phyloP scores from a whole-genome alignment of 2,888 invertebrate species.

The Biston stratarius region DNA sequence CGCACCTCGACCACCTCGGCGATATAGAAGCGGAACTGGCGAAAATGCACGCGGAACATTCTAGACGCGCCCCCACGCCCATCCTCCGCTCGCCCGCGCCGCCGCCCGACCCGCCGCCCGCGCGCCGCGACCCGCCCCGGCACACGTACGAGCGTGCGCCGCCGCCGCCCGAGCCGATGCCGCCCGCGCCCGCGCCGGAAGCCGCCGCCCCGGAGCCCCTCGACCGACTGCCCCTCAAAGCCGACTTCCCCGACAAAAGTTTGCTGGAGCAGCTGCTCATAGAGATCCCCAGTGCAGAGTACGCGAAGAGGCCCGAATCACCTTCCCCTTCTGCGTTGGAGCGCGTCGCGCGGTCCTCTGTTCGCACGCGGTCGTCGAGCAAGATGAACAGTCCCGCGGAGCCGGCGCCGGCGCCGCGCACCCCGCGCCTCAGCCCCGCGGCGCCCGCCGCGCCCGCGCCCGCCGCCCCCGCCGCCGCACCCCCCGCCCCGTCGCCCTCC shows the following conservation, averaged over 20 bases:
- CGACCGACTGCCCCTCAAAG: conserved; percentile 75
- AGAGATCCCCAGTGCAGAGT: conserved; percentile 91
- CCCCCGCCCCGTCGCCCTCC: conserved; percentile 71
- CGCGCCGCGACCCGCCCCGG: conserved; percentile 90
- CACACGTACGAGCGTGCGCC: conserved; percentile 90
- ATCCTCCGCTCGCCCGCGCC: conserved; percentile 42
- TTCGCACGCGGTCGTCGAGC: conserved; percentile 89
- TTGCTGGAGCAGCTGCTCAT: conserved; percentile 93
- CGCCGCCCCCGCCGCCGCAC: conserved; percentile 46
- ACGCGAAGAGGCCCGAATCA: conserved; percentile 78
- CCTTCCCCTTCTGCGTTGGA: conserved; percentile 81
- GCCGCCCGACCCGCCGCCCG: conserved; percentile 87
- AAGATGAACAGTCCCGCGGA: conserved; percentile 89
- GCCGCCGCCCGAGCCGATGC: conserved; percentile 54
- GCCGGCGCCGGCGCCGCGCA: conserved; percentile 65
- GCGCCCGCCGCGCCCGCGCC: conserved; percentile 73
- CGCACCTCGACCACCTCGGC: conserved; percentile 85
- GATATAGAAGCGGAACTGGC: conserved; percentile 90
- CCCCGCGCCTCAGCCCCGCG: conserved; percentile 77
- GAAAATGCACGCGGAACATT: conserved; percentile 87
- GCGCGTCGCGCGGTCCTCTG: conserved; percentile 81
- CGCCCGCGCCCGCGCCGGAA: conserved; percentile 40
- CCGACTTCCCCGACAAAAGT: conserved; percentile 86
- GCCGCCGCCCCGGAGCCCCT: conserved; percentile 61
- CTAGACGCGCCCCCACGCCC: conserved; percentile 46